Base-by-base conservation (phyloP, 2,113 vertebrate species). In the Peromyscus leucopus region DNA sequence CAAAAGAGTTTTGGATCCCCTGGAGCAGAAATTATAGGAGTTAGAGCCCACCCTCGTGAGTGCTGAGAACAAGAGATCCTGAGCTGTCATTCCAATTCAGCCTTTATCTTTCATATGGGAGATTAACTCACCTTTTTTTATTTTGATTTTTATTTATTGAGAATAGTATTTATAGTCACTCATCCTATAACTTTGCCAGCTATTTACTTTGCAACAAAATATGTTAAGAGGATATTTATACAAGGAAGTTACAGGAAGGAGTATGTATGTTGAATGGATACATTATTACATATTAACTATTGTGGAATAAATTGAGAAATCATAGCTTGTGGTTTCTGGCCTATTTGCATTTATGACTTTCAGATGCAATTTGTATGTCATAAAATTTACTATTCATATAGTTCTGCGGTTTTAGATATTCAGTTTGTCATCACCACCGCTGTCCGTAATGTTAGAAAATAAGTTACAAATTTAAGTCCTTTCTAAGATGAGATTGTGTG, bases 401-500 rank as follows among this genome's bases (percentile, higher is more conserved):
- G 19, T 88, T 71, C 65, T 71, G 19, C 26, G 17, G 31, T 51
- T 88, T 71, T 88, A 71, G 33, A 26, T 26, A 39, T 2, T 55
- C 9, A 69, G 63, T 24, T 87, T 69, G 63, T 19, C 21, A 24
- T 22, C 1, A 24, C 76, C 39, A 28, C 59, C 55, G 21, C 46
- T 86, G 0, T 94, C 55, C 86, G 13, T 63, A 39, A 86, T 71
- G 95, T 72, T 91, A 95, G 94, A 93, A 89, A 90, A 63, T 31
- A 89, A 93, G 72, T 87, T 65, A 59, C 59, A 59, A 31, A 95
- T 92, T 90, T 84, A 83, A 87, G 28, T 72, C 63, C 59, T 86
- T 88, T 84, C 78, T 84, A 91, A 84, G 90, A 24, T 94, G 90
- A 97, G 59, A 82, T 39, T 97, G 42, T 96, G 86, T 97, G 72